Conservation (phyloP, 2,888 invertebrate species). For the Erebia epiphron region DNA sequence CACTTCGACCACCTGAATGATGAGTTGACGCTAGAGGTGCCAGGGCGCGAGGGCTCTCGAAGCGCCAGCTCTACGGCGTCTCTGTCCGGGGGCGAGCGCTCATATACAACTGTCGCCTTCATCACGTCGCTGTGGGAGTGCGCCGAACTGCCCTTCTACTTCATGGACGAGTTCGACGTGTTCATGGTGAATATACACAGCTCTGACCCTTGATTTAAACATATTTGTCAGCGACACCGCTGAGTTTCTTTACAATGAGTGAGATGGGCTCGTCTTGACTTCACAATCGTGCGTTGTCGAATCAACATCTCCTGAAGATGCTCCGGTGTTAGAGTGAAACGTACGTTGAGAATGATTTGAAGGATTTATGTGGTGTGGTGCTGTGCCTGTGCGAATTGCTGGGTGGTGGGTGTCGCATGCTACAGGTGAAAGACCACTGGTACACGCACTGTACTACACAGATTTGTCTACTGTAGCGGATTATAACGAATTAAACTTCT, state of each 20-base stretch:
- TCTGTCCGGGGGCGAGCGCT: conserved; percentile 97
- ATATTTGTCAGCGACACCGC: not conserved
- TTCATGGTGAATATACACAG: conserved; percentile 88
- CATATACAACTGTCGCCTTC: conserved; percentile 97
- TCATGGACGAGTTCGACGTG: conserved; percentile 98
- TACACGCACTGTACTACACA: no score
- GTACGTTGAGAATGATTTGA: no score
- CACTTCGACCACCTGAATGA: conserved; percentile 68
- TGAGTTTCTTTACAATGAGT: not conserved
- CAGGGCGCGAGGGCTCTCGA: conserved; percentile 49
- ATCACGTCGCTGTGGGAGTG: conserved; percentile 96
- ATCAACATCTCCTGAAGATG: no score
- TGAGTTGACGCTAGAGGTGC: conserved; percentile 47
- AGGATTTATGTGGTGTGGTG: no score
- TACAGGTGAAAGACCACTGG: no score
- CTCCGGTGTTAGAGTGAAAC: no score
- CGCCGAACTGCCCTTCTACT: conserved; percentile 95
- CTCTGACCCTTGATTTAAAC: conserved; percentile 43
- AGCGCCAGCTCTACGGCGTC: conserved; percentile 77
- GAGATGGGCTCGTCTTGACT: not conserved
- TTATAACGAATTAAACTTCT: no score
- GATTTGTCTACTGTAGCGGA: no score
- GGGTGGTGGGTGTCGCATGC: no score
- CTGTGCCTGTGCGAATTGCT: no score
- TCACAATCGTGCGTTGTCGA: no score